phyloP scores from a whole-genome alignment of 2,888 invertebrate genomes.

The Vanessa cardui region DNA sequence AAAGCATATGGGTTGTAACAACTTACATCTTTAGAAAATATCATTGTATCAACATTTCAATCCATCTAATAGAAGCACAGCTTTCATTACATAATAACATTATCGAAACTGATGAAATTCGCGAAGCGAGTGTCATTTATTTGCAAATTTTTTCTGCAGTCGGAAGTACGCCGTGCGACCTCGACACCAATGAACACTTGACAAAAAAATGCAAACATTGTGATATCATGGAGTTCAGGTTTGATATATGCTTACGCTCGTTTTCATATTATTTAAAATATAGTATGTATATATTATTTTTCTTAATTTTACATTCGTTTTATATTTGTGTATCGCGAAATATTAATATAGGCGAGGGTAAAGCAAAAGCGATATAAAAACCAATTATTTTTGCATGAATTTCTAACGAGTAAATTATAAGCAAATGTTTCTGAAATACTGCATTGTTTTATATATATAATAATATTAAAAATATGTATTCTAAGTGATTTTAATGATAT shows the following conservation, averaged over 20 bases:
- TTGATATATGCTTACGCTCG: slow-evolving; percentile 38
- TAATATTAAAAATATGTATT: slow-evolving; percentile 5
- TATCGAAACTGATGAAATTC: neutral
- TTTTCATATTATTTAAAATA: slow-evolving; percentile 15
- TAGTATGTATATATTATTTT: slow-evolving; percentile 5
- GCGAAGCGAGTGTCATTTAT: slow-evolving; percentile 22
- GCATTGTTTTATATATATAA: slow-evolving; percentile 6
- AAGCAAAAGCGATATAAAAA: neutral
- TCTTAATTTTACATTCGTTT: slow-evolving; percentile 12
- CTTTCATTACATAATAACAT: neutral
- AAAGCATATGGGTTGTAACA: no score
- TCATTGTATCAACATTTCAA: neutral
- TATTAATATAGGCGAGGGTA: slow-evolving; percentile 9
- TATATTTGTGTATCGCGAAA: slow-evolving; percentile 4
- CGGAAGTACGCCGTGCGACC: slow-evolving; percentile 43
- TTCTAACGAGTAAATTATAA: slow-evolving; percentile 1
- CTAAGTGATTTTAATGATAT: neutral
- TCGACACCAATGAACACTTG: slow-evolving; percentile 39
- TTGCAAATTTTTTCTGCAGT: slow-evolving; percentile 49
- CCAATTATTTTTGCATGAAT: slow-evolving; percentile 10
- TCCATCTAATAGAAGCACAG: neutral
- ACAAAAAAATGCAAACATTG: slow-evolving; percentile 59
- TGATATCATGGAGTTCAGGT: slow-evolving; percentile 55
- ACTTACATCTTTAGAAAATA: neutral
- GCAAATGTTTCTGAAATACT: slow-evolving; percentile 6